Conservation (phyloP, 2,888 invertebrate species). For the Philhelius pedissequus region DNA sequence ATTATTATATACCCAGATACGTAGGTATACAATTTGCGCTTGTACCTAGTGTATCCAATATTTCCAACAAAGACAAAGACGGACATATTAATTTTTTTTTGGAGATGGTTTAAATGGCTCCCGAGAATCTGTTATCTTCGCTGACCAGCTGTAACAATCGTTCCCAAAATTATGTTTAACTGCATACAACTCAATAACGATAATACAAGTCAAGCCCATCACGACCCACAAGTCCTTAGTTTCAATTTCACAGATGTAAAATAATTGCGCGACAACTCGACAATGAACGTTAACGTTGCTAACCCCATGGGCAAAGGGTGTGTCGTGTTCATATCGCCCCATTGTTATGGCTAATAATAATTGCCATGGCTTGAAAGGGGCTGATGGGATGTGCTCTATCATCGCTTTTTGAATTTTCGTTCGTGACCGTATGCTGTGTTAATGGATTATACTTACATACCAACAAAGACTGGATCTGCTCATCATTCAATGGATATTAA, state of each 20-base stretch:
- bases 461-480: conserved; percentile 41
- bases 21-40: background rate
- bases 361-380: conserved; percentile 47
- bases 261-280: conserved; percentile 55
- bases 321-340: conserved; percentile 44
- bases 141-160: conserved; percentile 51
- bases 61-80: conserved; percentile 23
- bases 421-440: conserved; percentile 62
- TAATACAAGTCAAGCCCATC: conserved; percentile 34
- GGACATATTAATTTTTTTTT: conserved; percentile 48
- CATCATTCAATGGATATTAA: conserved; percentile 51
- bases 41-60: background rate
- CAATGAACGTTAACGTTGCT: conserved; percentile 20
- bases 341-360: conserved; percentile 62
- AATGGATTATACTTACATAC: conserved; percentile 58
- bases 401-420: conserved; percentile 66
- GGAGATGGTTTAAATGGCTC: conserved; percentile 50
- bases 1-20: background rate
- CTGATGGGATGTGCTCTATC: conserved; percentile 67
- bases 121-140: conserved; percentile 57
- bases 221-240: conserved; percentile 37
- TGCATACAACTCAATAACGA: conserved; percentile 63
- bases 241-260: conserved; percentile 39
- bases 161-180: conserved; percentile 41
- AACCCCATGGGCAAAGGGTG: conserved; percentile 58